Base-by-base conservation (phyloP, 2,888 invertebrate genomes). In the Synanthedon andrenaeformis region DNA sequence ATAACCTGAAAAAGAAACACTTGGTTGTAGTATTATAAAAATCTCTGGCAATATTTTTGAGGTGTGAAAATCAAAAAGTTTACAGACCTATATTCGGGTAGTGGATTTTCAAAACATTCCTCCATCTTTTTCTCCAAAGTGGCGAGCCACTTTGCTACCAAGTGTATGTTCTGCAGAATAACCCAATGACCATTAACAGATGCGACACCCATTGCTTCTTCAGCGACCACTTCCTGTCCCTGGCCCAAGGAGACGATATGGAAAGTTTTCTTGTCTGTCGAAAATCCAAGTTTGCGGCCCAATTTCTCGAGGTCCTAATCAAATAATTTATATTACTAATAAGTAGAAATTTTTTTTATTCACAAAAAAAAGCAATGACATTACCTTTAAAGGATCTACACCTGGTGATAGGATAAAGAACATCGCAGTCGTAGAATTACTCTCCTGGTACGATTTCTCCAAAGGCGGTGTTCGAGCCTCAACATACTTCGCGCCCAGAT, bases 381-480 rank as follows among this genome's bases (percentile, higher is more conserved):
- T 54, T 78, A 91, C 92, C 85, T 96, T 96, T 1, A 97, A 82
- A 0, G 98, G 98, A 82, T 98, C 96, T 0, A 98, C 97, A 51
- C 98, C 98, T 0, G 97, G 93, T 0, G 97, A 98, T 3, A 98
- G 88, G 60, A 98, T 97, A 78, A 98, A 98, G 85, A 98, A 97
- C 59, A 96, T 91, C 0, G 97, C 96, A 0, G 96, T 97, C 10
- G 91, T 91, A 3, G 93, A 89, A 58, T 93, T 94, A 42, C 94
- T 93, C 78, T 98, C 97, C 72, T 93, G 92, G 70, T 90, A 97
- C 0, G 97, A 96, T 70, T 93, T 94, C 2, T 93, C 90, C 70
- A 98, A 93, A 49, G 94, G 90, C n/a, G 95, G 90, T 3, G 91
- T 90, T 59, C 95, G 89, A 0, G 93, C 92, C 69, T 95, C 94